phyloP scores from a whole-genome alignment of 2,888 invertebrate genomes.

The Ochropleura plecta region DNA sequence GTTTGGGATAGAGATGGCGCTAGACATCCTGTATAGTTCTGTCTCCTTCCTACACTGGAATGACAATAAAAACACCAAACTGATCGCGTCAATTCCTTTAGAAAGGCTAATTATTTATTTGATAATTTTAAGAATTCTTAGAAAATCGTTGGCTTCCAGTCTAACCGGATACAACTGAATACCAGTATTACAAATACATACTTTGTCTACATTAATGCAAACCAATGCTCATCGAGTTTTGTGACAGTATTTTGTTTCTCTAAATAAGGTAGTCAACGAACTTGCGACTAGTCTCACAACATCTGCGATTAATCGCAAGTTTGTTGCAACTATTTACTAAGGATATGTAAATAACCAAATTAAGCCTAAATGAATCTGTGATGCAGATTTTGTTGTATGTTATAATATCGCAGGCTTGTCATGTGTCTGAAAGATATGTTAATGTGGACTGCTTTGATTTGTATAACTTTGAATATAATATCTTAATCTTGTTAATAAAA shows the following conservation, averaged over 20 bases:
- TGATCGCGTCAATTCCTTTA: no score
- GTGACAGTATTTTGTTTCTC: background rate
- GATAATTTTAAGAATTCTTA: no score
- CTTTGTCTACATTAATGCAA: background rate
- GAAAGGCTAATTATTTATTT: no score
- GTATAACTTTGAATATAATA: background rate
- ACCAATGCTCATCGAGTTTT: background rate
- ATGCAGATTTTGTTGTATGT: constrained; percentile 52
- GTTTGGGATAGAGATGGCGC: no score
- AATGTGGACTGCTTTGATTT: constrained; percentile 31
- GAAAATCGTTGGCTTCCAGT: background rate
- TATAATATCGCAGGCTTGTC: constrained; percentile 34
- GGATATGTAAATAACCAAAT: constrained; percentile 54
- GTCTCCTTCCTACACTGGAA: no score
- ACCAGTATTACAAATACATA: background rate
- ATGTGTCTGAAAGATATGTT: constrained; percentile 25
- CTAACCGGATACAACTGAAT: background rate
- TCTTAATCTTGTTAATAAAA: background rate
- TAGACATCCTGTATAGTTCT: no score
- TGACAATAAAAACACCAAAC: no score
- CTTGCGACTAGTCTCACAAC: constrained; percentile 34
- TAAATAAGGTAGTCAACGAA: constrained; percentile 38
- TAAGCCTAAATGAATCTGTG: constrained; percentile 54
- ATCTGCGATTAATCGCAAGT: constrained; percentile 45
- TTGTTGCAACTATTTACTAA: constrained; percentile 31